phyloP scores from a whole-genome alignment of 2,113 vertebrate species.

The Aix galericulata region DNA sequence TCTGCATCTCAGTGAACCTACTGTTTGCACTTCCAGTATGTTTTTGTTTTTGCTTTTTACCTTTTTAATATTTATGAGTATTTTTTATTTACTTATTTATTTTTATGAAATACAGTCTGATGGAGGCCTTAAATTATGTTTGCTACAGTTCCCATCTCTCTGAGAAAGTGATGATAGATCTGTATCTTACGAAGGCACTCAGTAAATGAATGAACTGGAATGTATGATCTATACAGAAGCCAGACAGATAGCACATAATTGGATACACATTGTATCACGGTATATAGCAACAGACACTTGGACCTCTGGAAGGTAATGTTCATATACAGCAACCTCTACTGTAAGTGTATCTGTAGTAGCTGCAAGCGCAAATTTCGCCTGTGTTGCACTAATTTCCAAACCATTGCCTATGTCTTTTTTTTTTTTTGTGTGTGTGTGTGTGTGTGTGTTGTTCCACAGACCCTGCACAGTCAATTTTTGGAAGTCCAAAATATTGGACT shows the following conservation, averaged over 20 bases:
- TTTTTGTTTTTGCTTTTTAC: not conserved
- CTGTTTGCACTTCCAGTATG: not conserved
- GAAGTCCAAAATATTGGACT: not conserved
- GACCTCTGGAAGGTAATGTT: not conserved
- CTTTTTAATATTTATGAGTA: not conserved
- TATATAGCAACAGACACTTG: not conserved
- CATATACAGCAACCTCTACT: not conserved
- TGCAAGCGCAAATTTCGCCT: not conserved
- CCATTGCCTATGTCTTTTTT: not conserved
- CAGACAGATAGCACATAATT: not conserved
- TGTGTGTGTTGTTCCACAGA: not conserved
- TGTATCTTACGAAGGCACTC: not conserved
- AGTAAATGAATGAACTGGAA: not conserved
- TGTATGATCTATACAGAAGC: not conserved
- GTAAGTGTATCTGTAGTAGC: not conserved
- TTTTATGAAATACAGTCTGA: not conserved
- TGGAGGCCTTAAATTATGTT: not conserved
- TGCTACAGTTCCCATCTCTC: not conserved
- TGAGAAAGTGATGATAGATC: not conserved
- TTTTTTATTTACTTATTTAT: not conserved
- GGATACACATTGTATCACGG: rapidly evolving
- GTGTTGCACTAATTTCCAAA: not conserved
- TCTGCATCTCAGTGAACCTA: not conserved
- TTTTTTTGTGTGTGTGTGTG: not conserved
- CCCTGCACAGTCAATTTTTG: not conserved